phyloP scores from a whole-genome alignment of 2,888 invertebrate species.

The Chalcis sispes region DNA sequence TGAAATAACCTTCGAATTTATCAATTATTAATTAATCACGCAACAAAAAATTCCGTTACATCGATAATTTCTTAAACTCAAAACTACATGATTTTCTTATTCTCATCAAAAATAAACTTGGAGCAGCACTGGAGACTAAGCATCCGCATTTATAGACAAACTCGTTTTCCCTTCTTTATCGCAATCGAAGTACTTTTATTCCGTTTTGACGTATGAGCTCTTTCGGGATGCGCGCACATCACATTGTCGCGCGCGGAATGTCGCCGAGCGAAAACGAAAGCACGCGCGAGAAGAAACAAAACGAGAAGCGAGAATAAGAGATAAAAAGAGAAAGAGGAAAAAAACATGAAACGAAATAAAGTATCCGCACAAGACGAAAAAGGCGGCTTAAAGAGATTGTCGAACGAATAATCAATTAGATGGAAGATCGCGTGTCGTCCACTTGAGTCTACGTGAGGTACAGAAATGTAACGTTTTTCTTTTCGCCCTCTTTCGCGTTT shows the following conservation, averaged over 20 bases:
- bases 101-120: too few relatives aligned
- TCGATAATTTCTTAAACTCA: too few relatives aligned
- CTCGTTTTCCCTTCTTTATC: conserved; percentile 18
- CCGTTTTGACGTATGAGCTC: conserved; percentile 28
- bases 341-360: too few relatives aligned
- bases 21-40: too few relatives aligned
- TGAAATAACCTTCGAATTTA: too few relatives aligned
- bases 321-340: neutral
- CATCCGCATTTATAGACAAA: conserved; percentile 30
- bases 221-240: conserved; percentile 20
- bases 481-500: neutral
- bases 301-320: neutral
- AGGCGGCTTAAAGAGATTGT: conserved; percentile 57
- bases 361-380: conserved; percentile 29
- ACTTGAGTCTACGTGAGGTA: neutral
- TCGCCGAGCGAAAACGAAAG: conserved; percentile 5
- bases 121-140: too few relatives aligned
- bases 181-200: conserved; percentile 34
- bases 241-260: conserved; percentile 47
- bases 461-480: neutral
- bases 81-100: too few relatives aligned
- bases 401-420: conserved; percentile 58
- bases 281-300: neutral
- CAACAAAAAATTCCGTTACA: too few relatives aligned
- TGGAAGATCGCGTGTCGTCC: conserved; percentile 54